Base-by-base conservation (phyloP, 2,888 invertebrate genomes). In the Drosophila rellima region DNA sequence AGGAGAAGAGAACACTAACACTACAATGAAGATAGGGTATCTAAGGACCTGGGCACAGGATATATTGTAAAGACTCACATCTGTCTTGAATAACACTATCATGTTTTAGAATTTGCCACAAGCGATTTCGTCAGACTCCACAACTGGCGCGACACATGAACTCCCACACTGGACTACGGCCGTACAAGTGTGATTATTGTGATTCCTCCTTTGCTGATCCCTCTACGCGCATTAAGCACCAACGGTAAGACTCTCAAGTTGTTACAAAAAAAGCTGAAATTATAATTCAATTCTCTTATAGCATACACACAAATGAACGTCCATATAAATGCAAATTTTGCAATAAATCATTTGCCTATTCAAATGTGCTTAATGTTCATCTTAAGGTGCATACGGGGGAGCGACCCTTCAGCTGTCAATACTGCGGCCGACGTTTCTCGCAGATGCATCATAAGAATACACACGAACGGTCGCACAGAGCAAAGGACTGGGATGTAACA, bases 141-240 rank as follows among this genome's bases (percentile, higher is more conserved):
- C 91, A 92, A 54, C 63, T 92, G 40, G 87, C 90, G 3, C 83
- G 92, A 0, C 92, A 92, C 55, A 86, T 86, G 86, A 86, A 86
- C 62, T 88, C 91, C 0, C 91, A 92, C 57, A 92, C 90, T 1
- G 91, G 92, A 3, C 82, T 83, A 31, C 88, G 92, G 1, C 92
- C 92, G 0, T 92, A 91, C 54, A 88, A 89, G 33, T 92, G 92
- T 42, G 85, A 89, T 29, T 91, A 75, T 62, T 92, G 92, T 52
- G 78, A 87, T n/a, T 80, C 92, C 3, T 77, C 89, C 17, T 92
- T 92, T 64, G 91, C 91, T 1, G 92, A 92, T 82, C 92, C 91
- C 3, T 92, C 92, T 0, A 92, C 92, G 2, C 80, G 92, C 8
- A 91, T 91, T 3, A 92, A 92, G 67, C 92, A 92, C 64, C 85